Evolutionary conservation across 2,888 invertebrate genomes (phyloP).

Genomic region (Hanleya hanleyi): DNA sequence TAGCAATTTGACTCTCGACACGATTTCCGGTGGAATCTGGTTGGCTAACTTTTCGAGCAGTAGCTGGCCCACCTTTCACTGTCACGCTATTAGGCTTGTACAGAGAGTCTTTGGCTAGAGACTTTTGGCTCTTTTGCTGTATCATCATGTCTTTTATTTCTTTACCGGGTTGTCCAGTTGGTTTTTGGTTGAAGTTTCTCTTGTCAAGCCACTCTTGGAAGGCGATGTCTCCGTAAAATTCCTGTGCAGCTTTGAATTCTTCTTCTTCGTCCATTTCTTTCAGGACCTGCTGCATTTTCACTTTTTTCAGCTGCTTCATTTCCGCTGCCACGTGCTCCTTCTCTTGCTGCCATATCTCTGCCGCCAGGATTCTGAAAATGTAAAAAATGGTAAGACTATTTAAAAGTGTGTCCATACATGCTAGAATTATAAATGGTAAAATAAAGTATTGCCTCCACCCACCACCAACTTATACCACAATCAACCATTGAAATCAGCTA

Average conservation of each 20-base stretch:
- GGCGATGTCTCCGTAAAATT: slow-evolving; percentile 65
- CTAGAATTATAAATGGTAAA: no score
- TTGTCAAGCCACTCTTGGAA: slow-evolving; percentile 61
- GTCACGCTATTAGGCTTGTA: slow-evolving; percentile 50
- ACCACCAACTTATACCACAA: no score
- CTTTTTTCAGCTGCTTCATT: slow-evolving; percentile 62
- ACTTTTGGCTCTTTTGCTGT: slow-evolving; percentile 24
- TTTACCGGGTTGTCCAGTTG: slow-evolving; percentile 29
- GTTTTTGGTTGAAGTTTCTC: slow-evolving; percentile 32
- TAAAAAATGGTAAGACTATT: no score
- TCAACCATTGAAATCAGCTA: no score
- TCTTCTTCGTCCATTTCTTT: slow-evolving; percentile 66
- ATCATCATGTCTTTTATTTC: background rate
- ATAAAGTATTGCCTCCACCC: no score
- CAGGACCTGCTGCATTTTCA: slow-evolving; percentile 69
- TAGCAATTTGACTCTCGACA: no score
- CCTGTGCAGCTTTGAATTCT: slow-evolving; percentile 57
- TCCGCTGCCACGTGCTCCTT: slow-evolving; percentile 69
- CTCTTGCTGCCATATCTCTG: slow-evolving; percentile 71
- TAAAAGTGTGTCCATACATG: no score
- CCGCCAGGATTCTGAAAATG: slow-evolving; percentile 67
- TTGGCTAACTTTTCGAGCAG: no score
- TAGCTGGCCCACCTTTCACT: slow-evolving; percentile 14
- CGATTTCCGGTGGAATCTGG: no score
- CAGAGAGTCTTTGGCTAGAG: slow-evolving; percentile 30